Percentiles rank a stretch among this genome's conserved stretches.
These are phyloP conservation scores for Prunella himalayana DNA, from an alignment of 2,113 vertebrate genomes.

Conservation along the genomic window DNA sequence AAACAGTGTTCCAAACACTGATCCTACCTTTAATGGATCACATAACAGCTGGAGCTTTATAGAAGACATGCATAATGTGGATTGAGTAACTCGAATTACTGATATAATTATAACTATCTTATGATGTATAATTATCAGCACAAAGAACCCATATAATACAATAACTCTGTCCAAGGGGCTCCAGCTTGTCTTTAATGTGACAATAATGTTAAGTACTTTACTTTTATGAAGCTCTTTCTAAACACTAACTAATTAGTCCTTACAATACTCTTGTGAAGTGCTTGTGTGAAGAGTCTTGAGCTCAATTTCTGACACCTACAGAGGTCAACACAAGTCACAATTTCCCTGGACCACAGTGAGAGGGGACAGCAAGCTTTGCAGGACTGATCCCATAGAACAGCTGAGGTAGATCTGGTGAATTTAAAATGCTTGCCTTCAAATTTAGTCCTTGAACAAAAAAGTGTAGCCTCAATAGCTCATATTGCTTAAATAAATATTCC, in stretches of 20 bases:
- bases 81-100: neutral
- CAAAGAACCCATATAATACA: neutral
- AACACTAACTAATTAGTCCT: constrained; percentile 11
- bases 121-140: neutral
- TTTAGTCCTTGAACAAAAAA: no score
- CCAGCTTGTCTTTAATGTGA: constrained; percentile 23
- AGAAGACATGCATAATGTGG: neutral
- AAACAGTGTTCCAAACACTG: neutral
- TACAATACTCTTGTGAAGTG: neutral
- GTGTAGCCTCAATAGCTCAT: no score
- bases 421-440: no score
- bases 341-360: no score
- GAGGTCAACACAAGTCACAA: no score
- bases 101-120: constrained; percentile 2
- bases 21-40: neutral
- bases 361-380: no score
- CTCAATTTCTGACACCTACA: neutral
- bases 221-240: constrained; percentile 18
- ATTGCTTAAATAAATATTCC: no score
- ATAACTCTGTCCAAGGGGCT: neutral
- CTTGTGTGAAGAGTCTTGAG: neutral
- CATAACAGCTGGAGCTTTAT: neutral
- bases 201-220: neutral
- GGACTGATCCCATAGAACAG: no score
- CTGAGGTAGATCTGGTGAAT: no score